phyloP scores from a whole-genome alignment of 2,113 vertebrate genomes.

The Silurus asotus region DNA sequence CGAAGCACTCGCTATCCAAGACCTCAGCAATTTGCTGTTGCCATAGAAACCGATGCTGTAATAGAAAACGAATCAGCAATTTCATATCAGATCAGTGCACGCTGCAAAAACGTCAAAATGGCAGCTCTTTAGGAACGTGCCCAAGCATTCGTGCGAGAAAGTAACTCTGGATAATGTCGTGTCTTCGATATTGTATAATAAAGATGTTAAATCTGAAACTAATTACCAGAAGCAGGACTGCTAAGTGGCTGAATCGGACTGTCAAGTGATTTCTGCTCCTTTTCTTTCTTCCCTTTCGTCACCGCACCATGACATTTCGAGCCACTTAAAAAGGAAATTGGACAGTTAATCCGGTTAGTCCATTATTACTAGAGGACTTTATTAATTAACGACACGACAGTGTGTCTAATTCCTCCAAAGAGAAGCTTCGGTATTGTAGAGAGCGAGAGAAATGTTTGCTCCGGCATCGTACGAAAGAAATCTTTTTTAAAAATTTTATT shows the following conservation, averaged over 20 bases:
- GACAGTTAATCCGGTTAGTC: slow-evolving; percentile 39
- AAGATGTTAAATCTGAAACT: neutral
- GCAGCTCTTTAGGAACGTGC: neutral
- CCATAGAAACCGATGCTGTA: neutral
- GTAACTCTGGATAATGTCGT: neutral
- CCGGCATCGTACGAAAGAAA: neutral
- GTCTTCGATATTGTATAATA: neutral
- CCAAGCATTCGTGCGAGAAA: neutral
- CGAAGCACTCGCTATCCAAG: neutral
- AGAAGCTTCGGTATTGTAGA: neutral
- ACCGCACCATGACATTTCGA: slow-evolving; percentile 26
- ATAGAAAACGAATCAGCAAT: neutral
- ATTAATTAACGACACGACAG: slow-evolving; percentile 42
- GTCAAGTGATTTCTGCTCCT: neutral
- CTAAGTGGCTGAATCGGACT: neutral
- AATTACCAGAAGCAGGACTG: neutral
- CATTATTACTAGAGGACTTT: slow-evolving; percentile 34
- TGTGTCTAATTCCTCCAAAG: slow-evolving; percentile 20
- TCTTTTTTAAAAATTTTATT: slow-evolving; percentile 1
- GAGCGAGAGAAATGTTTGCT: slow-evolving; percentile 28
- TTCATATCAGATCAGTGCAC: neutral
- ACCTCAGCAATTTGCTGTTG: neutral
- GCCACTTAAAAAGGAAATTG: slow-evolving; percentile 40
- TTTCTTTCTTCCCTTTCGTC: neutral
- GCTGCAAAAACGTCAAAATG: neutral